Evolutionary conservation across 2,113 vertebrate genomes (phyloP).

Genomic region (Butorides virescens): DNA sequence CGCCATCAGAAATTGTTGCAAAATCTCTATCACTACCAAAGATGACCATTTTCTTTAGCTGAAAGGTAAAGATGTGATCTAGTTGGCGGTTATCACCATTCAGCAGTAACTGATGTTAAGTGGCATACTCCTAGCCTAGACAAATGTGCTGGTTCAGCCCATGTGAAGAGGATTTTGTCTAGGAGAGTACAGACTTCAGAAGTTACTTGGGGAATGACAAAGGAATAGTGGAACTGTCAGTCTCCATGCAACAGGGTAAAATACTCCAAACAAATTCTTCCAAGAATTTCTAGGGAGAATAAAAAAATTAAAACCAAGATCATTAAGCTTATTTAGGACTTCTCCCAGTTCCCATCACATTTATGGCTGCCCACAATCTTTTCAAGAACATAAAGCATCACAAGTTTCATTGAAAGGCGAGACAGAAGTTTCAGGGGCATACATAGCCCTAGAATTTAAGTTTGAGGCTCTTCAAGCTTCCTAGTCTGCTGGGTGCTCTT

Average conservation of each 20-base stretch:
- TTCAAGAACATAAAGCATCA: neutral
- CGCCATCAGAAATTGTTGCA: fast-evolving
- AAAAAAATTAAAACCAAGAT: neutral
- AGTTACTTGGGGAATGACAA: neutral
- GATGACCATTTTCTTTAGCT: neutral
- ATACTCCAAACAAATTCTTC: neutral
- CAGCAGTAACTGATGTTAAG: neutral
- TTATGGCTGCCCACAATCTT: neutral
- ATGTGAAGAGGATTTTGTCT: neutral
- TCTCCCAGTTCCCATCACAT: neutral
- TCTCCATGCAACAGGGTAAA: neutral
- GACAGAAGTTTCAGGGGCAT: neutral
- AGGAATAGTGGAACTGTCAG: neutral
- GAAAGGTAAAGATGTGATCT: neutral
- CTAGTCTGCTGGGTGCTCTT: neutral
- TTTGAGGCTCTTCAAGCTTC: neutral
- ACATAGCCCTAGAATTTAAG: neutral
- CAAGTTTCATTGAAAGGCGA: neutral
- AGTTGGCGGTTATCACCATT: neutral
- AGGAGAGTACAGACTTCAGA: neutral
- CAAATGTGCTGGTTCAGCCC: neutral
- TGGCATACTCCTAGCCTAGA: neutral
- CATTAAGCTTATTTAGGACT: neutral
- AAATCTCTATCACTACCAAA: neutral
- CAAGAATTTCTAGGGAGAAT: neutral